These are phyloP conservation scores for Idris sp. DNA, from an alignment of 1,140 invertebrate species.

Conservation along the genomic window DNA sequence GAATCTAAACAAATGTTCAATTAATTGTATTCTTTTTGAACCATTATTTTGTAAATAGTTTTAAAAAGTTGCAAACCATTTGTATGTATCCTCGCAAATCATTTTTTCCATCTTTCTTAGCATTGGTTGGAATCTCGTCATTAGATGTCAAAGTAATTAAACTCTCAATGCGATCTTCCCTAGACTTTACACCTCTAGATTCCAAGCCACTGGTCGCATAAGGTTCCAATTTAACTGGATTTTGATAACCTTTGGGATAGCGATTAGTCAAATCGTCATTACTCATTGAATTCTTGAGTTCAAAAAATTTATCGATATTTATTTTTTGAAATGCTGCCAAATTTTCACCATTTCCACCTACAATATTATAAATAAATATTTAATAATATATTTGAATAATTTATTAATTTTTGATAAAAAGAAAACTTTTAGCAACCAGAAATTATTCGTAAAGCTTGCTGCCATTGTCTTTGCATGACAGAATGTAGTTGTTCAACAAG, in stretches of 20 bases:
- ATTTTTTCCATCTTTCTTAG: constrained; percentile 67
- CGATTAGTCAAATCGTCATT: constrained; percentile 66
- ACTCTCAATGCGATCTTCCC: constrained; percentile 67
- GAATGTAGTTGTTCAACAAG: constrained; percentile 86
- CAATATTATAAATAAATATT: constrained; percentile 34
- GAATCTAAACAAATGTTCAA: constrained; percentile 61
- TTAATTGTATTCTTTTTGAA: no score
- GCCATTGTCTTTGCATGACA: constrained; percentile 89
- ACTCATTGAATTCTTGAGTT: constrained; percentile 63
- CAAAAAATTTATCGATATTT: constrained; percentile 70
- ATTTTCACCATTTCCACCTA: constrained; percentile 71
- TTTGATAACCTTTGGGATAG: constrained; percentile 57
- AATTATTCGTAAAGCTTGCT: constrained; percentile 85
- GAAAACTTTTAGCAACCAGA: constrained; percentile 72
- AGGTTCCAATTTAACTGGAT: constrained; percentile 65
- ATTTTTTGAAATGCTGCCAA: constrained; percentile 66
- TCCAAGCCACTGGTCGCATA: constrained; percentile 33
- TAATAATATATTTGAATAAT: constrained; percentile 4
- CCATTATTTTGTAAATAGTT: no score
- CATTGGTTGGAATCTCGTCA: constrained; percentile 67
- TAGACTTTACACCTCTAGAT: constrained; percentile 40
- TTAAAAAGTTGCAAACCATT: constrained; percentile 67
- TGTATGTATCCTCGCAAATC: constrained; percentile 74
- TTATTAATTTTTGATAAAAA: constrained; percentile 21
- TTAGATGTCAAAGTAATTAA: constrained; percentile 65